Conservation (phyloP, 2,113 vertebrate species). For the Labeo catla region DNA sequence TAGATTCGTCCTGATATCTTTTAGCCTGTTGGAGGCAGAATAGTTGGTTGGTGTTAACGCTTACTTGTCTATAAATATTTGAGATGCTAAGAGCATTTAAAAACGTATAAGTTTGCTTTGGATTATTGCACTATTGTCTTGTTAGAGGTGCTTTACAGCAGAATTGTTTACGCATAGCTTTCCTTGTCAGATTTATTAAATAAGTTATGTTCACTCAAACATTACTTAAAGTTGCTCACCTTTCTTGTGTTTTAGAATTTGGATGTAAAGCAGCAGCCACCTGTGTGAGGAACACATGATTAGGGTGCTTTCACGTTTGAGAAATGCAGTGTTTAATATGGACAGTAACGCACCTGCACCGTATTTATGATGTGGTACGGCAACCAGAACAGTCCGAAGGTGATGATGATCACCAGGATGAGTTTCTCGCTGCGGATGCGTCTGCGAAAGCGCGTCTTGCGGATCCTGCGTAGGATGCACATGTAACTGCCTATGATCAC, state of each 20-base stretch:
- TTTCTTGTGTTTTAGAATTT: fast-evolving
- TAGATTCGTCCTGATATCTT: constrained; percentile 55
- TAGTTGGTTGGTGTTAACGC: background rate
- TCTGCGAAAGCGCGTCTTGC: constrained; percentile 74
- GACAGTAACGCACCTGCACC: constrained; percentile 73
- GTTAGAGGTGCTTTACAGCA: too few relatives aligned
- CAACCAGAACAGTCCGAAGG: constrained; percentile 86
- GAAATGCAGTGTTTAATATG: background rate
- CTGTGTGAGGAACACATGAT: constrained; percentile 54
- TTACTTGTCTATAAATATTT: background rate
- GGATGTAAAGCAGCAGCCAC: constrained; percentile 65
- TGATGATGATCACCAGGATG: constrained; percentile 83
- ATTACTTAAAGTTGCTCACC: constrained; percentile 53
- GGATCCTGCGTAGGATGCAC: constrained; percentile 76
- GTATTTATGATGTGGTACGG: constrained; percentile 87
- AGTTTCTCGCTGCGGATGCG: constrained; percentile 81
- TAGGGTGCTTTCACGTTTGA: background rate
- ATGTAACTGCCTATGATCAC: constrained; percentile 82
- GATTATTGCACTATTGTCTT: background rate
- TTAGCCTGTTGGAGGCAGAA: constrained; percentile 58
- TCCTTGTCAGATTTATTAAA: too few relatives aligned
- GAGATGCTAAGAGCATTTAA: background rate
- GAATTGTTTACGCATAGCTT: too few relatives aligned
- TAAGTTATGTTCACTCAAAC: too few relatives aligned
- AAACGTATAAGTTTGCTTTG: background rate